Evolutionary conservation across 2,113 vertebrate species (phyloP), one percentile per base, ranked within the genome.

Genomic region (Macquaria ambigua): DNA sequence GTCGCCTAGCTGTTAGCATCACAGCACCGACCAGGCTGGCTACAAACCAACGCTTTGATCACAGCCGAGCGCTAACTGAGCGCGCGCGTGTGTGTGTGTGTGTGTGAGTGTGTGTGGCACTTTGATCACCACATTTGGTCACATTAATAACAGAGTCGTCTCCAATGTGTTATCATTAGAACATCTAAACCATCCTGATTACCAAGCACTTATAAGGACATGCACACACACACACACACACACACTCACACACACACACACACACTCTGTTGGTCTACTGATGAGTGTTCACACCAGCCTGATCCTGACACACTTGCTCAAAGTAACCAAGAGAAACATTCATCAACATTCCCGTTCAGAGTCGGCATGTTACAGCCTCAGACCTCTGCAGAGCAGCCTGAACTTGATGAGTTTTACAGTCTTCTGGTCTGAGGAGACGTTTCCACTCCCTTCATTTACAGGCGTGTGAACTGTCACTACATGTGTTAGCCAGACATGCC

Each of bases 31-130:
- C 9, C 58, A 6, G 56, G 37, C 83, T 78, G 84, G 88, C 81
- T 50, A 3, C 72, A 5, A 5, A 84, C 84, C 86, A 89, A 31
- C 21, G 52, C 87, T 91, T 87, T 91, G 84, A 91, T 91, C 81
- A 63, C 71, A 25, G 53, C 67, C 41, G 41, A 20, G 63, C 6
- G 4, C 7, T 41, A 9, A 37, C 20, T 31, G 46, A 59, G 62
- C 56, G n/a, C n/a, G n/a, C n/a, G n/a, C n/a, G 28, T 31, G 28
- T 41, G 63, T 58, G 28, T 72, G 64, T 68, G 37, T 37, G 37
- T 37, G 37, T 3, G 59, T 72, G 73, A 74, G 76, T 53, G 69
- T 56, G 53, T 43, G 71, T 59, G 71, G 1, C 61, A 81, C 73
- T 86, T 74, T 84, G 72, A 86, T 77, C 75, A 74, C 67, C 77